Conservation (phyloP, 2,113 vertebrate species). For the Zosterops pallidus region DNA sequence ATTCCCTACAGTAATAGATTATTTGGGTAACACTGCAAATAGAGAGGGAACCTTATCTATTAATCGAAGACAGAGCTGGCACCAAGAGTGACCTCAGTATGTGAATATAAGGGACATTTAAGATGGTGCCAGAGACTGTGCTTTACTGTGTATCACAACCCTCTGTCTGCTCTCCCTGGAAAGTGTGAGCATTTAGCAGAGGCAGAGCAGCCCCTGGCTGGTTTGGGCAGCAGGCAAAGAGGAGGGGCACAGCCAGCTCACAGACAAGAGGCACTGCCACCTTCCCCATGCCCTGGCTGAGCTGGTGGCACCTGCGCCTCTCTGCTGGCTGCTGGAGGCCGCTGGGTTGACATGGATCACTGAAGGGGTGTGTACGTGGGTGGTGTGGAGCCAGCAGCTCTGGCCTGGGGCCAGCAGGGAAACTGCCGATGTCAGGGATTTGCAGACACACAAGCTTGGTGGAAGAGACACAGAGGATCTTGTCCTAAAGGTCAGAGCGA, state of each 20-base stretch:
- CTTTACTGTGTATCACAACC: not conserved
- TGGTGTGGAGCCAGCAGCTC: slow-evolving; percentile 5
- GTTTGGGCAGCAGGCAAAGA: not conserved
- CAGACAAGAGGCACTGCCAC: not conserved
- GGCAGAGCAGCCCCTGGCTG: not conserved
- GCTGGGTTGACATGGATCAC: not conserved
- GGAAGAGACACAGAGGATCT: slow-evolving; percentile 1
- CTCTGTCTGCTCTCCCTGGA: accelerated
- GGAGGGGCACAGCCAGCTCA: not conserved
- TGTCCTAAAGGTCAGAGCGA: not conserved
- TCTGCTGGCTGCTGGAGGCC: not conserved
- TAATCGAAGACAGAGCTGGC: slow-evolving; percentile 54
- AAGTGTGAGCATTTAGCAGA: accelerated
- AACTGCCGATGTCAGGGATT: slow-evolving; percentile 42
- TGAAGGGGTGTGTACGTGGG: slow-evolving; percentile 15
- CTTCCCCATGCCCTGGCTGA: not conserved
- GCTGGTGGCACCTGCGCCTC: not conserved
- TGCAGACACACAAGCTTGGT: slow-evolving; percentile 3
- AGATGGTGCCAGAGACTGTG: not conserved
- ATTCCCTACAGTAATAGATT: slow-evolving; percentile 48
- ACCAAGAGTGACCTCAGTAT: slow-evolving; percentile 21
- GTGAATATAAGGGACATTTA: slow-evolving; percentile 29
- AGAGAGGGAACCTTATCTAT: slow-evolving; percentile 45
- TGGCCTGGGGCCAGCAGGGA: slow-evolving; percentile 35
- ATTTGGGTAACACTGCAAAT: slow-evolving; percentile 62